Conservation (phyloP, 2,113 vertebrate species). For the Eulemur macaco region DNA sequence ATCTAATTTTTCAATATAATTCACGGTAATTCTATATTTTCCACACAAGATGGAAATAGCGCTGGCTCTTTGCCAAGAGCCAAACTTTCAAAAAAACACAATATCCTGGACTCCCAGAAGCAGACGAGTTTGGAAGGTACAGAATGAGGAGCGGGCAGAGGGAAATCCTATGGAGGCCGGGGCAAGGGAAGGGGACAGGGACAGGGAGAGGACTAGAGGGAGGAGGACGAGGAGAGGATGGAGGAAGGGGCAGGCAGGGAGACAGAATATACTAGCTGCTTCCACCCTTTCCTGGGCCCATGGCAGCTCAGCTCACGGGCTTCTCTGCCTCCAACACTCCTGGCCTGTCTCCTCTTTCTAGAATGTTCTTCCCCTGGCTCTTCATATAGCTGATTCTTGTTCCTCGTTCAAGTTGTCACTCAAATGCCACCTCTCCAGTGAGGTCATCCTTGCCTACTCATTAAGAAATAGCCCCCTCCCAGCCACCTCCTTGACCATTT, state of each 20-base stretch:
- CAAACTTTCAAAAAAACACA: slow-evolving; percentile 64
- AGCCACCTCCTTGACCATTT: not conserved
- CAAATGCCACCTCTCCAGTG: not conserved
- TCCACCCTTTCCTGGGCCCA: not conserved
- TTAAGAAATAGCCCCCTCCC: not conserved
- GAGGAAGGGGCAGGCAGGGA: accelerated
- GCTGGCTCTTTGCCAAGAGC: slow-evolving; percentile 81
- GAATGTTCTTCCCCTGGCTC: not conserved
- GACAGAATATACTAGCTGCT: too few species aligned
- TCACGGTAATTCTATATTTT: slow-evolving; percentile 88
- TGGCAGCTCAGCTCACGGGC: not conserved
- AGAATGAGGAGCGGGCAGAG: not conserved
- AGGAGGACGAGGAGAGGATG: not conserved
- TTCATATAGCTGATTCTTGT: not conserved
- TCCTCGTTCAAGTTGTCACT: not conserved
- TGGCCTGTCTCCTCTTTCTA: not conserved
- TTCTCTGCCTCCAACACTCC: not conserved
- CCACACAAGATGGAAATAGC: slow-evolving; percentile 84
- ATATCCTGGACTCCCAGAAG: slow-evolving; percentile 63
- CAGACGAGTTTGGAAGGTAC: not conserved
- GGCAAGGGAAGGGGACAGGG: not conserved
- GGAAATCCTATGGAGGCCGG: not conserved
- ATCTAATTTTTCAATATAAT: slow-evolving; percentile 90
- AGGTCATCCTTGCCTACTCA: not conserved
- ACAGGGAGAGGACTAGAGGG: not conserved